These are phyloP conservation scores for Morone chrysops DNA, from an alignment of 2,113 vertebrate genomes.

Conservation along the genomic window DNA sequence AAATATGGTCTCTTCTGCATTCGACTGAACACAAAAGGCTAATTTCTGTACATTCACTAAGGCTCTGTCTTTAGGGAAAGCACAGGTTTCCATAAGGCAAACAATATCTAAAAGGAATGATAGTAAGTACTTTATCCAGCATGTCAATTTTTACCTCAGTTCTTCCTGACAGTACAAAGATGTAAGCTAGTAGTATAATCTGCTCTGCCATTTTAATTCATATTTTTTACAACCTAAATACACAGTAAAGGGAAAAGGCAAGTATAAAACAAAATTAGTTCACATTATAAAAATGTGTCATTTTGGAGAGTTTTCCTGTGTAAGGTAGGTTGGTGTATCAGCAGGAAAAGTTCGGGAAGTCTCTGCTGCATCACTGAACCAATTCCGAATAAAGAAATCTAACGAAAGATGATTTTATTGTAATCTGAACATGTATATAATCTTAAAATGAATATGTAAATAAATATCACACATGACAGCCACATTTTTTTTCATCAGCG, in stretches of 20 bases:
- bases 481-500: conserved; percentile 69
- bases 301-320: conserved; percentile 50
- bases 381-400: conserved; percentile 22
- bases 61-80: conserved; percentile 91
- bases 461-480: conserved; percentile 86
- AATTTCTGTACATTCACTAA: conserved; percentile 96
- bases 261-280: conserved; percentile 61
- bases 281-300: conserved; percentile 63
- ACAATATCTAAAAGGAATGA: conserved; percentile 95
- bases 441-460: conserved; percentile 83
- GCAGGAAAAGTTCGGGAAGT: conserved; percentile 73
- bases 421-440: conserved; percentile 66
- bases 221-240: conserved; percentile 72
- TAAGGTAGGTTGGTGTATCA: conserved; percentile 41
- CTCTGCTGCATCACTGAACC: conserved; percentile 16
- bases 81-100: conserved; percentile 94
- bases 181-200: conserved; percentile 87
- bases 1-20: conserved; percentile 93
- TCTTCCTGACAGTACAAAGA: conserved; percentile 86
- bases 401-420: conserved; percentile 66
- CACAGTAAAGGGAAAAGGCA: conserved; percentile 76
- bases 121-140: conserved; percentile 92
- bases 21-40: conserved; percentile 90
- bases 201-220: conserved; percentile 58
- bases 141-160: conserved; percentile 85